Base-by-base conservation (phyloP, 2,113 vertebrate species). In the Regulus satrapa region DNA sequence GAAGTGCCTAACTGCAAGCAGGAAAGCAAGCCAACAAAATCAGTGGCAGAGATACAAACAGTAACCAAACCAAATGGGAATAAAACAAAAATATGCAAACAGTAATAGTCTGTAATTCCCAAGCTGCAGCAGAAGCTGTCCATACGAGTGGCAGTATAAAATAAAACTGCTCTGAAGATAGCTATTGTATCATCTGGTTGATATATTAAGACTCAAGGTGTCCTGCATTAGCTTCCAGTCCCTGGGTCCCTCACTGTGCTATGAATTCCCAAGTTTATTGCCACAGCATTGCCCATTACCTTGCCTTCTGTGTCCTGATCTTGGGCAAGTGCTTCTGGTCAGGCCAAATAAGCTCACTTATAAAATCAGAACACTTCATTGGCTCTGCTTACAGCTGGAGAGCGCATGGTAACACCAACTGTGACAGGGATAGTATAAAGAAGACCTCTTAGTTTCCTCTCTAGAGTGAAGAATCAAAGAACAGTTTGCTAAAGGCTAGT, bases 331-430 rank as follows among this genome's bases (percentile, higher is more conserved):
- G 38, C 8, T 79, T 71, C 32, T 71, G 38, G 29, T 78, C 28
- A 72, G 26, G 34, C 12, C 38, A 88, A 90, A 26, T 24, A 71
- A 77, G 31, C 43, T 77, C 2, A 32, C 77, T 64, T 55, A 23
- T n/a, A 77, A 21, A 76, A 61, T 41, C 19, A 80, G 40, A 86
- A 54, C 14, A 66, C 2, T 38, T 46, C 12, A 84, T 31, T 11
- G 34, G 12, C 41, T 86, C 63, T 58, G 41, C 16, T 86, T 5
- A 54, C 34, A 62, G 32, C 34, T 68, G n/a, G 38, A 67, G 21
- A 46, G 19, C 8, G 23, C 6, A 14, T 23, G 23, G 21, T 12
- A 63, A 48, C 45, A 66, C 0, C 0, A 48, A 12, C 25, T 79
- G 17, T 45, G 62, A 20, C 48, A 83, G 38, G n/a, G 19, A 48